These are phyloP conservation scores for Lapara coniferarum DNA, from an alignment of 2,888 invertebrate species.

Conservation along the genomic window DNA sequence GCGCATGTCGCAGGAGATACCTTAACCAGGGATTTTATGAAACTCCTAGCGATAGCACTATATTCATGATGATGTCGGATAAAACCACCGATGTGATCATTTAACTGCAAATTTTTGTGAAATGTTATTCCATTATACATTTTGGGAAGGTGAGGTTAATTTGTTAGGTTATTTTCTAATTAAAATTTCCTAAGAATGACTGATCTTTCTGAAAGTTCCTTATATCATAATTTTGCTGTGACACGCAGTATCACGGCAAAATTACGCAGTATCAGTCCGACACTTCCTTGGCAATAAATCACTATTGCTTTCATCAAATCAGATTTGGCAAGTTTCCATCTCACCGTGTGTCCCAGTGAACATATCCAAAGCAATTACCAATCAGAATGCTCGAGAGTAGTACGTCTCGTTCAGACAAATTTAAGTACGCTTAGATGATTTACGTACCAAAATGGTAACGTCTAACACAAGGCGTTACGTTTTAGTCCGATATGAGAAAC, in stretches of 20 bases:
- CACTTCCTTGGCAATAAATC: conserved; percentile 43
- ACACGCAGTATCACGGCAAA: not conserved
- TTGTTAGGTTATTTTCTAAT: no score
- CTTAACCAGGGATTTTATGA: not conserved
- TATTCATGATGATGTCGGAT: not conserved
- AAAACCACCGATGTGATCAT: not conserved
- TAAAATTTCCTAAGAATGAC: no score
- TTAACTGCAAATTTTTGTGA: not conserved
- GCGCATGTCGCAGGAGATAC: conserved; percentile 21
- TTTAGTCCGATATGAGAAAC: conserved; percentile 68
- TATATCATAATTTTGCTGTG: not conserved
- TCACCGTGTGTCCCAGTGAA: conserved; percentile 42
- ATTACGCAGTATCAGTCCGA: conserved; percentile 35
- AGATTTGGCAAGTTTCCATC: conserved; percentile 52
- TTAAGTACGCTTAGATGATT: conserved; percentile 31
- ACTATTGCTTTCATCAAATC: conserved; percentile 46
- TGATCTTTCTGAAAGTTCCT: not conserved
- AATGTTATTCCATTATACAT: no score
- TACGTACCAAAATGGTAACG: conserved; percentile 40
- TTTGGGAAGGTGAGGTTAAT: no score
- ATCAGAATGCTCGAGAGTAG: conserved; percentile 21
- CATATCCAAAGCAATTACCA: conserved; percentile 35
- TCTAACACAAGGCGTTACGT: conserved; percentile 62
- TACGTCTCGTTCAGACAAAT: conserved; percentile 23
- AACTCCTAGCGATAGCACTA: not conserved